These are phyloP conservation scores for Cancer borealis DNA, from an alignment of 2,888 invertebrate genomes.

Conservation along the genomic window DNA sequence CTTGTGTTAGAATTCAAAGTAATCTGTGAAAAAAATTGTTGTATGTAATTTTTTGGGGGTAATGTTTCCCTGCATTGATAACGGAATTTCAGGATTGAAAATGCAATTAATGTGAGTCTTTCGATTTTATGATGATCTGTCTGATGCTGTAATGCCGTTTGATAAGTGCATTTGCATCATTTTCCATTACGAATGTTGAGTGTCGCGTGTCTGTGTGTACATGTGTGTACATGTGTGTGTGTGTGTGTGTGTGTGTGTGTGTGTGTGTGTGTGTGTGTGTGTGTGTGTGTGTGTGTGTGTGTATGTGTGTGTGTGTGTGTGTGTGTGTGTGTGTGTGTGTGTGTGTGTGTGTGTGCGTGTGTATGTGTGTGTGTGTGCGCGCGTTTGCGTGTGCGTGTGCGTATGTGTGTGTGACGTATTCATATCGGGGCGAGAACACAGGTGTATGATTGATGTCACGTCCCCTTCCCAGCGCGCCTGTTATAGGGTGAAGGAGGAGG, in stretches of 20 bases:
- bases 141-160: constrained; percentile 35
- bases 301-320: neutral
- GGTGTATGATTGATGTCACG: neutral
- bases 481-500: neutral
- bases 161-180: constrained; percentile 39
- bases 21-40: neutral
- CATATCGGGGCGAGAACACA: neutral
- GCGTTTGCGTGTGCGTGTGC: no score
- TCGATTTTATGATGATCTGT: constrained; percentile 26
- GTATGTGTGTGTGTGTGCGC: neutral
- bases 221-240: no score
- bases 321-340: no score
- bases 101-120: neutral
- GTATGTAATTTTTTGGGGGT: neutral
- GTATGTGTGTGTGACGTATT: neutral
- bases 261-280: neutral
- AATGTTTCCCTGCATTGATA: neutral
- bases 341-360: no score
- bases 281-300: neutral
- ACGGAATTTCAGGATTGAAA: neutral
- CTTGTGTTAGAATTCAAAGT: neutral
- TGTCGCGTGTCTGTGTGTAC: neutral
- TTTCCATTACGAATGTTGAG: neutral
- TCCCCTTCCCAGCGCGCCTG: neutral
- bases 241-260: no score